phyloP scores from a whole-genome alignment of 37 sponge, comb jelly and placozoan species.

The Cliona cf. orientalis region DNA sequence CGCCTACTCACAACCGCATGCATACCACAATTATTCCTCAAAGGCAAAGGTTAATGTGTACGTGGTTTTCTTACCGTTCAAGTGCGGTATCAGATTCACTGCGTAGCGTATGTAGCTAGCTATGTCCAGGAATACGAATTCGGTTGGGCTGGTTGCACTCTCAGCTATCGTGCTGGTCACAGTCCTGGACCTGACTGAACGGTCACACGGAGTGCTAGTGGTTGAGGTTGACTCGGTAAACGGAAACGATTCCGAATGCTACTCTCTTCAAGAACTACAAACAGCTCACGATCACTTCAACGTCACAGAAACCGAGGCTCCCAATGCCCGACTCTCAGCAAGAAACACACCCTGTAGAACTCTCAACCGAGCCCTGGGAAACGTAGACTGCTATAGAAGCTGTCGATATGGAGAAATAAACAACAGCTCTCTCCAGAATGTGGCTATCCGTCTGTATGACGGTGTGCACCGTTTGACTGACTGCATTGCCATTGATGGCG shows the following conservation, averaged over 20 bases:
- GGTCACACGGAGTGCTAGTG: too few relatives aligned
- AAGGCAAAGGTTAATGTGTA: too few relatives aligned
- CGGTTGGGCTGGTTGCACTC: too few relatives aligned
- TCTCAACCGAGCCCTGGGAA: constrained; percentile 31
- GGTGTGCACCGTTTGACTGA: constrained; percentile 9
- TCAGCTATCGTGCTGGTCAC: too few relatives aligned
- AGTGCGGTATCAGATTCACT: too few relatives aligned
- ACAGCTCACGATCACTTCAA: neutral
- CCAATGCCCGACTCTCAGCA: neutral
- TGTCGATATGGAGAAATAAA: neutral
- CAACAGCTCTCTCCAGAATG: neutral
- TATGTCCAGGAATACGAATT: too few relatives aligned
- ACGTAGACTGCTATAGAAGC: neutral
- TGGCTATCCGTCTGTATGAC: neutral
- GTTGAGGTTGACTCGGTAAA: constrained; percentile 39
- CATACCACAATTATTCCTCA: too few relatives aligned
- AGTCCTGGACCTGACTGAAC: too few relatives aligned
- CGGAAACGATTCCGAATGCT: constrained; percentile 45
- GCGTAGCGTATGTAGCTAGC: too few relatives aligned
- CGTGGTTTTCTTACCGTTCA: too few relatives aligned
- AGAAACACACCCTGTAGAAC: constrained; percentile 16
- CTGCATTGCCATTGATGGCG: constrained; percentile 6
- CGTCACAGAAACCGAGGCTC: neutral
- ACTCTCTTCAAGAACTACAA: neutral
- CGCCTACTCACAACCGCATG: too few relatives aligned